phyloP scores from a whole-genome alignment of 1,140 invertebrate genomes.

The Drosophila yakuba region DNA sequence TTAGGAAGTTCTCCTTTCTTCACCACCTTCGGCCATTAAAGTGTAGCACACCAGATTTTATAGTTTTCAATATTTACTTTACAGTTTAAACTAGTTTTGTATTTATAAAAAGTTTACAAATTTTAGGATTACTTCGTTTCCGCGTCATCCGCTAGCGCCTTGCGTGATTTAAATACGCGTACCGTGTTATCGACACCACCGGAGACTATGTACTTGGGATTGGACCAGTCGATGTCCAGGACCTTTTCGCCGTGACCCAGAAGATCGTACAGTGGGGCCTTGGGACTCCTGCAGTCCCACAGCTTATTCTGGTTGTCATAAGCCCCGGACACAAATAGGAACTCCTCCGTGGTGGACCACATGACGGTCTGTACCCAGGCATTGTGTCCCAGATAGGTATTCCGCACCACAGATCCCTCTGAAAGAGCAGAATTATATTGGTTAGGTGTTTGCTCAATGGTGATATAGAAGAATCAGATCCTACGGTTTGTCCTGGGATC shows the following conservation, averaged over 20 bases:
- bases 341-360: constrained; percentile 94
- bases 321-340: constrained; percentile 96
- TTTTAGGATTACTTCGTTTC: constrained; percentile 51
- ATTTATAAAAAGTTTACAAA: constrained; percentile 21
- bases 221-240: constrained; percentile 96
- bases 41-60: no score
- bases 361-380: constrained; percentile 95
- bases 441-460: not conserved
- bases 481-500: constrained; percentile 95
- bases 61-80: constrained; percentile 23
- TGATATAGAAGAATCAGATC: constrained; percentile 16
- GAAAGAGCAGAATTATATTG: constrained; percentile 24
- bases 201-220: constrained; percentile 93
- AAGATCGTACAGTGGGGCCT: constrained; percentile 96
- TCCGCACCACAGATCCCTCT: constrained; percentile 95
- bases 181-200: constrained; percentile 97
- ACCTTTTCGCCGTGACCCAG: constrained; percentile 98
- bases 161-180: constrained; percentile 93
- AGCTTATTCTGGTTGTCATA: constrained; percentile 96
- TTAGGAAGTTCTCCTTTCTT: no score
- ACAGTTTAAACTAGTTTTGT: constrained; percentile 24
- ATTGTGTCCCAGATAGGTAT: constrained; percentile 94
- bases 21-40: no score
- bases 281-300: constrained; percentile 97
- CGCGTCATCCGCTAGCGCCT: constrained; percentile 56